Evolutionary conservation across 1,140 invertebrate genomes (phyloP).

Genomic region (Wiebesia pumilae): DNA sequence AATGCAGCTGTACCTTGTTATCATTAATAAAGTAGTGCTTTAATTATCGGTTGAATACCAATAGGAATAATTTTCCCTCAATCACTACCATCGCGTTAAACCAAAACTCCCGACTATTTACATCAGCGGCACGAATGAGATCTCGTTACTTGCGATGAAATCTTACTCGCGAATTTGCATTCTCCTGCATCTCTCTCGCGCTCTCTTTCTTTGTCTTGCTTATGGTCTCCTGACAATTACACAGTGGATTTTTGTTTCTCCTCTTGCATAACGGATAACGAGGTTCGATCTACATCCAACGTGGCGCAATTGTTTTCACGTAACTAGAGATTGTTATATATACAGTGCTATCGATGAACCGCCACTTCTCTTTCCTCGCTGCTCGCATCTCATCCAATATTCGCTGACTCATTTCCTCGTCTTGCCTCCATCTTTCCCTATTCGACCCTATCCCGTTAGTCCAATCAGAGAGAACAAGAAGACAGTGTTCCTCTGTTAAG

Average conservation of each 20-base stretch:
- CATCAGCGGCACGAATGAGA: not conserved
- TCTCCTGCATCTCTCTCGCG: not conserved
- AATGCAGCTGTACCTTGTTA: not conserved
- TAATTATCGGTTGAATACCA: not conserved
- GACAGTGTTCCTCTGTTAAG: conserved; percentile 44
- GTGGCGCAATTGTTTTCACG: conserved; percentile 14
- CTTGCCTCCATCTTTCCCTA: not conserved
- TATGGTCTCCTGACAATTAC: conserved; percentile 31
- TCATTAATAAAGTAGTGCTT: not conserved
- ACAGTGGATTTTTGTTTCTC: conserved; percentile 5
- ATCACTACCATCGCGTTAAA: not conserved
- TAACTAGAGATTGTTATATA: not conserved
- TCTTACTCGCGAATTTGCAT: not conserved
- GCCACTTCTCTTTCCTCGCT: conserved; percentile 36
- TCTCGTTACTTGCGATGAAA: conserved; percentile 31
- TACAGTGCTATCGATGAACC: conserved; percentile 25
- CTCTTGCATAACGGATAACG: conserved; percentile 11
- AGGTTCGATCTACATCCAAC: conserved; percentile 20
- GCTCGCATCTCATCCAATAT: conserved; percentile 44
- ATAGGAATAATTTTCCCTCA: not conserved
- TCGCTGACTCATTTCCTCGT: conserved; percentile 47
- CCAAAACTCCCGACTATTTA: not conserved
- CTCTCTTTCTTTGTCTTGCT: not conserved
- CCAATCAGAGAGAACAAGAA: conserved; percentile 49
- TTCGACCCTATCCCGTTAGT: conserved; percentile 22